Evolutionary conservation across 2,113 vertebrate genomes (phyloP).

Genomic region (Puffinus mauretanicus): DNA sequence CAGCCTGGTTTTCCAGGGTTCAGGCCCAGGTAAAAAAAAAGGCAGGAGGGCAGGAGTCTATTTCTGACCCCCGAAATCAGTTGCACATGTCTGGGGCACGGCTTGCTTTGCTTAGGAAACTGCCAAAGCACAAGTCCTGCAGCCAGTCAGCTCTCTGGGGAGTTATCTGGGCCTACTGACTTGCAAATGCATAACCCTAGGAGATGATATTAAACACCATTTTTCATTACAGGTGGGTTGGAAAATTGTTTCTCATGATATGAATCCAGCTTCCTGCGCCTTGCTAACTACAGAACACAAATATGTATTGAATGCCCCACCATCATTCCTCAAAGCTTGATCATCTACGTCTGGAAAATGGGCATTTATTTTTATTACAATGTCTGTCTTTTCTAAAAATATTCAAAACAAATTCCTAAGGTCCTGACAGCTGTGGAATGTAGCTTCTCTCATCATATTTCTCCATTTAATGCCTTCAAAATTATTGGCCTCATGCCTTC

Average conservation of each 20-base stretch:
- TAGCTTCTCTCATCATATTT: background rate
- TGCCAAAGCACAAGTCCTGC: background rate
- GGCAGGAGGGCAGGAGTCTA: background rate
- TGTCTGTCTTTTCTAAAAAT: slow-evolving; percentile 18
- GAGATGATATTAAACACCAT: background rate
- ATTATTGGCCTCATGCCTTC: background rate
- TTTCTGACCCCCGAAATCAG: background rate
- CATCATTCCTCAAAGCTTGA: slow-evolving; percentile 1
- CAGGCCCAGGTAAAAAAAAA: background rate
- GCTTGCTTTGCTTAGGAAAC: background rate
- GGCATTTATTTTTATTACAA: slow-evolving; percentile 29
- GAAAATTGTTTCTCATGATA: background rate
- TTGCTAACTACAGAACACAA: background rate
- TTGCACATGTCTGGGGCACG: background rate
- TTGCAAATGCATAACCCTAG: background rate
- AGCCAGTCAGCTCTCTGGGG: background rate
- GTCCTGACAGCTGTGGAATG: slow-evolving; percentile 13
- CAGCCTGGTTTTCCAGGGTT: background rate
- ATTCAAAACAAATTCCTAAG: slow-evolving; percentile 10
- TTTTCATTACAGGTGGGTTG: background rate
- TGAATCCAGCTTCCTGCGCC: background rate
- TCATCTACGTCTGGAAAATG: slow-evolving; percentile 1
- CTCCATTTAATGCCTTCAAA: background rate
- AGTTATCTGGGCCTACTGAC: background rate
- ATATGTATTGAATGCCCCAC: background rate